phyloP scores from a whole-genome alignment of 2,797 vertebrate species.

The Enteromius paludinosus region DNA sequence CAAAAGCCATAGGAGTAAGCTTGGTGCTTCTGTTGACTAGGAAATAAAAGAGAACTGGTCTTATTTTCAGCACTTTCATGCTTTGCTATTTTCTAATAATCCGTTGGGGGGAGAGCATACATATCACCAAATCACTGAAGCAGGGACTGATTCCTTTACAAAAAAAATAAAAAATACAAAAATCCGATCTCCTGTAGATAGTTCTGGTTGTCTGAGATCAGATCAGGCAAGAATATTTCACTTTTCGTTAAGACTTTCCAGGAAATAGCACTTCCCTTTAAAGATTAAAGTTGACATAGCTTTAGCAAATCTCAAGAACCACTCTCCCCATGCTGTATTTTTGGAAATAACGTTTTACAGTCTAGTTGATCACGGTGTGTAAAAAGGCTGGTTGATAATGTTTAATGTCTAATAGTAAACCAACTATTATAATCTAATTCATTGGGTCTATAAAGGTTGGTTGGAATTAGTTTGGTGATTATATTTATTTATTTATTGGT shows the following conservation, averaged over 20 bases:
- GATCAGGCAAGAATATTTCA: conserved; percentile 61
- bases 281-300: conserved; percentile 50
- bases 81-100: conserved; percentile 64
- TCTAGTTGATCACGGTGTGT: neutral
- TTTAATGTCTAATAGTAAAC: neutral
- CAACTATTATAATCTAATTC: too few species aligned
- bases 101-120: conserved; percentile 58
- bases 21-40: conserved; percentile 55
- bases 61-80: conserved; percentile 58
- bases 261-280: conserved; percentile 58
- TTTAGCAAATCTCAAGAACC: neutral
- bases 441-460: neutral
- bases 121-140: conserved; percentile 55
- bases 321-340: conserved; percentile 12
- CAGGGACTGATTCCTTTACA: conserved; percentile 46
- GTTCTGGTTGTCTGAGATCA: conserved; percentile 63
- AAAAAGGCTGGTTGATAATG: neutral
- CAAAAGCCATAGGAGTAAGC: conserved; percentile 63
- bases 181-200: conserved; percentile 47
- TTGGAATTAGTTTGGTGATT: neutral
- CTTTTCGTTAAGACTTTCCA: conserved; percentile 57
- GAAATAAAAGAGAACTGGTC: conserved; percentile 44
- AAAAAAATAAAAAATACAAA: conserved; percentile 11
- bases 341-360: conserved; percentile 14
- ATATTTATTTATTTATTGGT: neutral